Base-by-base conservation (phyloP, 2,797 vertebrate genomes). In the Tolypeutes matacus region DNA sequence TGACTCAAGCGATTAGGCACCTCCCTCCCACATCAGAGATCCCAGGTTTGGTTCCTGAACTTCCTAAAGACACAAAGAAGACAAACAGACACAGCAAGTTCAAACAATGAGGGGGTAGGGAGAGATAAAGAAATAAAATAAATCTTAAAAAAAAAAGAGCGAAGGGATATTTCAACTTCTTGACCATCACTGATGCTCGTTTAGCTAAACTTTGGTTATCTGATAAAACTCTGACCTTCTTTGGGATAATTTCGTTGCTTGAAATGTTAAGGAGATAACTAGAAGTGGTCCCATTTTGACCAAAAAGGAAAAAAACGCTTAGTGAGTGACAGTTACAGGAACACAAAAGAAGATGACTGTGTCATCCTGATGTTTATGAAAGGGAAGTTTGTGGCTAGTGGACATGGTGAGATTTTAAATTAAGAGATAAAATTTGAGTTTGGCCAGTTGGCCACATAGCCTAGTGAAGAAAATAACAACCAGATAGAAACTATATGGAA, bases 111-210 rank as follows among this genome's bases (percentile, higher is more conserved):
- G 8, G 46, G 46, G 11, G 46, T 46, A 8, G 46, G 46, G 46
- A 46, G 46, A 46, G 11, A 46, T 46, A 46, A 46, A 46, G 7
- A 46, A 46, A 46, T 46, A 46, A 2, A 46, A 46, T 46, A 46
- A 46, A 46, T 46, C 46, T 46, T 9, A 46, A 46, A 46, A 46
- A 46, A 46, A 0, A 5, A 11, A n/a, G n/a, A 34, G 25, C 25
- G 8, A 7, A 5, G 15, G 51, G 9, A 0, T 36, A 8, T 11
- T 46, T 21, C 39, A 36, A 5, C 10, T 0, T 76, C 58, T 39
- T 29, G 18, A 21, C 49, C 12, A 5, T 25, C 21, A 7, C 11
- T 23, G 12, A 12, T 20, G 12, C 49, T 58, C 13, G 0, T 53
- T n/a, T 20, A 46, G 12, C 53, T 42, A 18, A 77, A 46, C 12